These are phyloP conservation scores for Diachasmimorpha longicaudata DNA, from an alignment of 1,140 invertebrate genomes.

Conservation along the genomic window DNA sequence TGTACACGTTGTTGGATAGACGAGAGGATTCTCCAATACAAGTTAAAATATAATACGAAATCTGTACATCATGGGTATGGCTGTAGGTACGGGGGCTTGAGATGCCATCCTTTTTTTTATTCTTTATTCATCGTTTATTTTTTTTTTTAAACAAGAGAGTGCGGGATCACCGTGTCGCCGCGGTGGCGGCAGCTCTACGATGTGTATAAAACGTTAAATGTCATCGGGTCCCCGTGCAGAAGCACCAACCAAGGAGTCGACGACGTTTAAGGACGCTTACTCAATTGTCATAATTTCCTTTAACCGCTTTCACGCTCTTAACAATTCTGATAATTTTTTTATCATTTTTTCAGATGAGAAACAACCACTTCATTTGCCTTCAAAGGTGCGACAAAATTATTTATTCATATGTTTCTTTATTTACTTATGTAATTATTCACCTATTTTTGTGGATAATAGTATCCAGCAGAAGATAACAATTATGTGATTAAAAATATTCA, in stretches of 20 bases:
- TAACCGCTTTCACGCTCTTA: conserved; percentile 20
- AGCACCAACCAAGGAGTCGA: conserved; percentile 7
- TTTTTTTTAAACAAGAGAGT: background rate
- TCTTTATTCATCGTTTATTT: background rate
- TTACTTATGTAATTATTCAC: too few species aligned
- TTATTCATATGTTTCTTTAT: background rate
- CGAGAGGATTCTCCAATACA: background rate
- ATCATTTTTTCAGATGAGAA: background rate
- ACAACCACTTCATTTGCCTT: background rate
- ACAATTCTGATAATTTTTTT: background rate
- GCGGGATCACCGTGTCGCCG: conserved; percentile 28
- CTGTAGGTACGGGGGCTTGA: background rate
- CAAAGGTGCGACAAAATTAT: too few species aligned
- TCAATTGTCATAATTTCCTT: conserved; percentile 34
- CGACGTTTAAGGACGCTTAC: conserved; percentile 27
- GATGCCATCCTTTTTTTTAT: background rate
- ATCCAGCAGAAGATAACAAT: too few species aligned
- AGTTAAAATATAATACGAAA: background rate
- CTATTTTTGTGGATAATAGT: too few species aligned
- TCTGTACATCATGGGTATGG: background rate
- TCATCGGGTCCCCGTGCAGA: conserved; percentile 26
- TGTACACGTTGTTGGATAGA: background rate
- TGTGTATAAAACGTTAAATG: conserved; percentile 29
- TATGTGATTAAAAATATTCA: too few species aligned
- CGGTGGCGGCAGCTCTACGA: conserved; percentile 2